Evolutionary conservation across 92 coral and sea anemone genomes (phyloP), one percentile per base, ranked within the genome.

Genomic region (Montipora capitata): DNA sequence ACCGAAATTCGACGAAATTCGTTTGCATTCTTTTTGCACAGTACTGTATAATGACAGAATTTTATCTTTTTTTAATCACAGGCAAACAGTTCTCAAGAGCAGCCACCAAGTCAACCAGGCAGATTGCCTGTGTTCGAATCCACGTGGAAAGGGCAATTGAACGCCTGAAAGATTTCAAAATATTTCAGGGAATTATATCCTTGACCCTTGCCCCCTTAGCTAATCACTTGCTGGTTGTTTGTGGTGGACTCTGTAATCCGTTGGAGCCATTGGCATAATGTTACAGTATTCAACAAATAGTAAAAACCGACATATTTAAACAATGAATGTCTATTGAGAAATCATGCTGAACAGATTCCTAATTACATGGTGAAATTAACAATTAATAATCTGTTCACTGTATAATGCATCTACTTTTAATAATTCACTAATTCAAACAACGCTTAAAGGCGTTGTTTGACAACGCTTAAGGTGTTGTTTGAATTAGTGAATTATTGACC

Each of bases 121-220:
- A 74, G 66, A 93, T 90, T 52, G 92, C 96, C 14, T 48, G 81
- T 27, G 96, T 90, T 5, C 90, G 90, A 42, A 93, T 93, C 71
- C 96, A 90, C 13, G 92, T 93, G 56, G 96, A 93, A 75, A 81
- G 92, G 75, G 88, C 88, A 43, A 82, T 82, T 43, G 91, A 86
- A 72, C 63, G 96, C 35, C 79, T 93, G 7, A 90, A 91, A 75
- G 89, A 90, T 42, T 93, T 91, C 76, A 86, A 87, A 63, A 84
- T 93, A 48, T 90, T 90, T 67, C 85, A 90, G 84, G 96, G 96
- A 76, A 90, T 81, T 79, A 44, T 93, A 16, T 94, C 96, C 58
- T 65, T 93, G 59, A 74, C 94, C 57, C 67, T 93, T 39, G 43
- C 74, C 73, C 80, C 89, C 43, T 63, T 87, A 40, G 94, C 94